Evolutionary conservation across 1,140 invertebrate species (phyloP).

Genomic region (Drosophila sproati): DNA sequence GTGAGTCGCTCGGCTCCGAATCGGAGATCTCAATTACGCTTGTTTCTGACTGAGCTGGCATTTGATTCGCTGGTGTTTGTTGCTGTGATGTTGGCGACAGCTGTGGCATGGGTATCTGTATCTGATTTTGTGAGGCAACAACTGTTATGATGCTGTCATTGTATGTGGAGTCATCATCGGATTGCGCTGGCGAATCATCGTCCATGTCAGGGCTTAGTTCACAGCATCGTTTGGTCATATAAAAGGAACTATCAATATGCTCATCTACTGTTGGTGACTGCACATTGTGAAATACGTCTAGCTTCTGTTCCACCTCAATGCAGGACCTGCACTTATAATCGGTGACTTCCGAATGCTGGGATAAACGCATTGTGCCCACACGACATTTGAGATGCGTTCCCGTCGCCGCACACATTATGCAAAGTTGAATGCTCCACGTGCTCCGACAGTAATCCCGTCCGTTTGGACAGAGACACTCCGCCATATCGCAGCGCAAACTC

Average conservation of each 20-base stretch:
- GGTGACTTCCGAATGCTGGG: neutral
- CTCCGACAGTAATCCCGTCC: slow-evolving; percentile 44
- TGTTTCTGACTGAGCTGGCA: neutral
- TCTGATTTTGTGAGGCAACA: neutral
- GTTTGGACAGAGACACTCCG: slow-evolving; percentile 44
- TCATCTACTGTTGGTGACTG: neutral
- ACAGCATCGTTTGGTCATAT: slow-evolving; percentile 12
- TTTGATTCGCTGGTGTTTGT: neutral
- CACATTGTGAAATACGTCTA: neutral
- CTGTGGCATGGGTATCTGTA: neutral
- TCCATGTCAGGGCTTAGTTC: neutral
- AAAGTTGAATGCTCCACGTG: slow-evolving; percentile 36
- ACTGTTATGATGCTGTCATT: slow-evolving; percentile 7
- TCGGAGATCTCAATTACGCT: slow-evolving; percentile 16
- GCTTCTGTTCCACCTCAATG: slow-evolving; percentile 32
- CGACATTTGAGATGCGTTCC: slow-evolving; percentile 45
- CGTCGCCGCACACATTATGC: slow-evolving; percentile 43
- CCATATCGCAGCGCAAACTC: slow-evolving; percentile 46
- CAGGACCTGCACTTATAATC: slow-evolving; percentile 46
- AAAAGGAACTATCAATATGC: slow-evolving; percentile 25
- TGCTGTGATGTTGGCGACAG: neutral
- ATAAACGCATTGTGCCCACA: neutral
- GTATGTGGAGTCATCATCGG: neutral
- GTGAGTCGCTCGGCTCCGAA: neutral
- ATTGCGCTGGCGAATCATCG: neutral